Evolutionary conservation across 2,113 vertebrate genomes (phyloP).

Genomic region (Rhizomys pruinosus): DNA sequence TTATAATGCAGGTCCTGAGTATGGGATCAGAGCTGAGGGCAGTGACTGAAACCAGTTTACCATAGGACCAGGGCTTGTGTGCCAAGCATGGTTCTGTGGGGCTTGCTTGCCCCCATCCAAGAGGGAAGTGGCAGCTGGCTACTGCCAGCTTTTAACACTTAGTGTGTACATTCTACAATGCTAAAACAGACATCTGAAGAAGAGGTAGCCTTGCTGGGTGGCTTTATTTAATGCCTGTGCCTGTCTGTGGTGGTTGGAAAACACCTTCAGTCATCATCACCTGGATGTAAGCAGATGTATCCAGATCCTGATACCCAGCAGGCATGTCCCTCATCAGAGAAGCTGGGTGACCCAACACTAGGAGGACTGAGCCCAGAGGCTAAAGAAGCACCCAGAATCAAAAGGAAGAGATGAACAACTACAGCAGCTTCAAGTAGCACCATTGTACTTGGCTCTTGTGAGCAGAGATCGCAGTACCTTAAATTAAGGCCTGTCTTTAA

Average conservation of each 20-base stretch:
- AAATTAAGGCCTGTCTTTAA: slow-evolving; percentile 68
- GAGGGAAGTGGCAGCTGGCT: not conserved
- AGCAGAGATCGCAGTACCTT: slow-evolving; percentile 73
- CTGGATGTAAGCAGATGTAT: not conserved
- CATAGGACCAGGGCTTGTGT: not conserved
- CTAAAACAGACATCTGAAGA: not conserved
- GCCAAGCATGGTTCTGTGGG: not conserved
- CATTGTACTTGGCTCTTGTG: slow-evolving; percentile 57
- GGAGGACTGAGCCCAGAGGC: slow-evolving; percentile 23
- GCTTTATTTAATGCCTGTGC: not conserved
- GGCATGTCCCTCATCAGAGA: not conserved
- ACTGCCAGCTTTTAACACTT: not conserved
- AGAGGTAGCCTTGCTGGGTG: not conserved
- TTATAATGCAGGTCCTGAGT: not conserved
- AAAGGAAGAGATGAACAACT: not conserved
- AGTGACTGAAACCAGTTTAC: not conserved
- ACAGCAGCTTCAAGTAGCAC: not conserved
- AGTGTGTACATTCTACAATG: not conserved
- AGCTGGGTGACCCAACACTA: not conserved
- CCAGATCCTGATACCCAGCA: not conserved
- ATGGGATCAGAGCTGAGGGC: not conserved
- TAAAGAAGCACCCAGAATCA: not conserved
- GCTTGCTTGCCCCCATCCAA: not conserved
- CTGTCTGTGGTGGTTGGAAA: not conserved
- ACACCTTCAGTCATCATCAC: not conserved